phyloP scores from a whole-genome alignment of 2,888 invertebrate species.

The Trichogramma evanescens region DNA sequence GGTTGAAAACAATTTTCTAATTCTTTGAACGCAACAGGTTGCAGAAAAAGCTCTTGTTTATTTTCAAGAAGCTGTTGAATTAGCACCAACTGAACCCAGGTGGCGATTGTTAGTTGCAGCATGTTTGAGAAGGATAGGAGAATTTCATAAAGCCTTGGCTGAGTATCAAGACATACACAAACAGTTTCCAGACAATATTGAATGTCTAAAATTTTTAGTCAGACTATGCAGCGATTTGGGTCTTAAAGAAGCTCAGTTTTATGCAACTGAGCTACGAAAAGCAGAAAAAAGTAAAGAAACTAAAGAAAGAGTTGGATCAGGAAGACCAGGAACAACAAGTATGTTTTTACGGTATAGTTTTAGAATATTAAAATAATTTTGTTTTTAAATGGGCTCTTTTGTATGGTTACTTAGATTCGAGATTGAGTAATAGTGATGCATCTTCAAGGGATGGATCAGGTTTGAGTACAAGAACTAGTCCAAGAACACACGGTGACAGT shows the following conservation, averaged over 20 bases:
- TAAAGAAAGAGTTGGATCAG: constrained; percentile 54
- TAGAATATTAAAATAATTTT: neutral
- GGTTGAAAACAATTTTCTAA: neutral
- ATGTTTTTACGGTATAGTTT: constrained; percentile 1
- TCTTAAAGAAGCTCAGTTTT: constrained; percentile 79
- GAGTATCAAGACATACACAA: constrained; percentile 80
- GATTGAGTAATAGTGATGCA: constrained; percentile 52
- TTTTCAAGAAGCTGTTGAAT: constrained; percentile 68
- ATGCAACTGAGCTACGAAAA: constrained; percentile 76
- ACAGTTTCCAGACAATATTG: constrained; percentile 89
- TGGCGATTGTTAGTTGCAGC: constrained; percentile 82
- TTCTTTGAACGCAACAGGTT: constrained; percentile 45
- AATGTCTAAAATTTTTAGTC: constrained; percentile 85
- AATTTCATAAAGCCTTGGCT: constrained; percentile 74
- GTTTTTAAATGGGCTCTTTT: constrained; percentile 1
- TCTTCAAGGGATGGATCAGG: constrained; percentile 55
- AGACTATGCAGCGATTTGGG: constrained; percentile 84
- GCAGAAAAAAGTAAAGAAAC: constrained; percentile 55
- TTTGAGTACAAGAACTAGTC: constrained; percentile 47
- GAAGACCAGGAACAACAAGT: constrained; percentile 48
- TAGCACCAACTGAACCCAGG: constrained; percentile 58
- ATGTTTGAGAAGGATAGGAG: constrained; percentile 75
- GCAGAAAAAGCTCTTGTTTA: constrained; percentile 79
- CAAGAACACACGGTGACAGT: constrained; percentile 31
- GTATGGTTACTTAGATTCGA: constrained; percentile 43